Base-by-base conservation (phyloP, 2,888 invertebrate species). In the Andrena trimmerana region DNA sequence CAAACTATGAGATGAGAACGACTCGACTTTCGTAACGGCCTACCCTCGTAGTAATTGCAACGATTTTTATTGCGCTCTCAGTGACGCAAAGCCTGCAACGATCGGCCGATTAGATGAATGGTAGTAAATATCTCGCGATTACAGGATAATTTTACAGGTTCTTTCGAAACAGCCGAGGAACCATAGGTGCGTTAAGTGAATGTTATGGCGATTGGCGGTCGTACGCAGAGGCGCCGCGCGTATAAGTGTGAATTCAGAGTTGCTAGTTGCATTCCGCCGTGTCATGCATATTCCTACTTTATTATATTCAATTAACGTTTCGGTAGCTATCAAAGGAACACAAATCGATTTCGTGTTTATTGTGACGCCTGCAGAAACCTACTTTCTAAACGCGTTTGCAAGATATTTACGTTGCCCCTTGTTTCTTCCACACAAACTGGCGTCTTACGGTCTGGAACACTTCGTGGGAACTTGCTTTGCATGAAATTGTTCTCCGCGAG, bases 221-320 rank as follows among this genome's bases (percentile, higher is more conserved):
- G 42, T 5, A 1, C 13, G 36, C 16, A 4, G 72, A 10, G 13
- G 29, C 62, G 6, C 31, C 50, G 62, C 20, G 29, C 7, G 24
- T 27, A 1, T n/a, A 50, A 36, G 10, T 10, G 57, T 4, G 57
- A 79, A 36, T 70, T 27, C 36, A 42, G 27, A 10, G 27, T 8
- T 65, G 7, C 5, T 10, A 42, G 24, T n/a, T 27, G 10, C 70
- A 78, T 80, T 52, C 59, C 59, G 33, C 16, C 16, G 42, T 33
- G 70, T 36, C 65, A 42, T 3, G 10, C 29, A 29, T 24, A 20
- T 60, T 42, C 42, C 36, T 66, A 50, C 27, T 78, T 70, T 78
- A 70, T 48, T 80, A 52, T 16, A 42, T 24, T 42, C 65, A 36
- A 65, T 70, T 78, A 70, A 79, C 36, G 59, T 31, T 77, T 65